Percentiles rank a stretch among this genome's conserved stretches.
Conservation (phyloP, 2,797 vertebrate genomes). For the Gymnoscopelus braueri region DNA sequence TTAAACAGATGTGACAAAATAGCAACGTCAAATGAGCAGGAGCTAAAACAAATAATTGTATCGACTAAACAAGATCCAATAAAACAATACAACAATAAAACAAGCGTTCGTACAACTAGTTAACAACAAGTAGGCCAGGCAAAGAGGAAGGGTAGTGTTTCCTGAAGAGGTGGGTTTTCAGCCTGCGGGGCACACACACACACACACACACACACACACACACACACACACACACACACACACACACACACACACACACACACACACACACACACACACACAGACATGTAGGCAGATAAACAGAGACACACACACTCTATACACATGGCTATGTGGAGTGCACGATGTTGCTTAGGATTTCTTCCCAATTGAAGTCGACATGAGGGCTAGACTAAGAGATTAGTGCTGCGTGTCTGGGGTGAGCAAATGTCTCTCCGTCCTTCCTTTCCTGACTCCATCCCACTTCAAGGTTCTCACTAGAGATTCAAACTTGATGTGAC, state of each 20-base stretch:
- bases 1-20: too few species aligned
- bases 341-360: constrained; percentile 36
- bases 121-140: too few species aligned
- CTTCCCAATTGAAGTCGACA: constrained; percentile 48
- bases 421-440: constrained; percentile 26
- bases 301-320: constrained; percentile 2
- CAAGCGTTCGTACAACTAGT: too few species aligned
- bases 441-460: constrained; percentile 20
- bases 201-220: constrained; percentile 11
- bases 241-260: constrained; percentile 32
- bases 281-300: not conserved
- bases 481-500: constrained; percentile 42
- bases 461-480: constrained; percentile 20
- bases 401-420: constrained; percentile 22
- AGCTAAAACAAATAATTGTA: too few species aligned
- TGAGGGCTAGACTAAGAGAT: constrained; percentile 48
- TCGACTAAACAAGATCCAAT: too few species aligned
- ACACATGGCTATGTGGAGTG: constrained; percentile 11
- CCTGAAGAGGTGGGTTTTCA: too few species aligned
- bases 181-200: too few species aligned
- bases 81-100: too few species aligned
- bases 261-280: constrained; percentile 22
- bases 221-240: constrained; percentile 1
- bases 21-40: too few species aligned
- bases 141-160: too few species aligned